Percentiles rank a stretch among this genome's conserved stretches.
These are phyloP conservation scores for Aphidoletes aphidimyza DNA, from an alignment of 2,888 invertebrate genomes.

Conservation along the genomic window DNA sequence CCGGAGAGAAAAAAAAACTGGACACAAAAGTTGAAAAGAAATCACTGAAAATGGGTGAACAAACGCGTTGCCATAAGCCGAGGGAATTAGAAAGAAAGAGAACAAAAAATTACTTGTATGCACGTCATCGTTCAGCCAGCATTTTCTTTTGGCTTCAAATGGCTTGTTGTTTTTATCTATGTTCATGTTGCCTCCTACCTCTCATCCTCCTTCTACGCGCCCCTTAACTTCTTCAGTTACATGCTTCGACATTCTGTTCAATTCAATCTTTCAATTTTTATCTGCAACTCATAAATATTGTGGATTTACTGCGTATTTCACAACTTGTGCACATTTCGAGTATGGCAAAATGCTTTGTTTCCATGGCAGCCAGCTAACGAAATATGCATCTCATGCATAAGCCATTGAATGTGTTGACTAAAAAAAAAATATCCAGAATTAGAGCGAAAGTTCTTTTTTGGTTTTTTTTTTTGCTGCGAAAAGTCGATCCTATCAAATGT, in stretches of 20 bases:
- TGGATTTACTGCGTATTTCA: slow-evolving; percentile 34
- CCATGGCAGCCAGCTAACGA: neutral
- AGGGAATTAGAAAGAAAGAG: neutral
- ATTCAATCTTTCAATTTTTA: slow-evolving; percentile 49
- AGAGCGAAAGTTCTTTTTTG: neutral
- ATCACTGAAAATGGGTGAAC: neutral
- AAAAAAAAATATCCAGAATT: too few relatives aligned
- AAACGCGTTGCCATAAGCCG: neutral
- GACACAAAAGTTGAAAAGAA: neutral
- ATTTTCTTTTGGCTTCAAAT: slow-evolving; percentile 4
- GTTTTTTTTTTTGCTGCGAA: neutral
- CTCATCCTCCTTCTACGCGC: neutral
- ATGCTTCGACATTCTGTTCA: neutral
- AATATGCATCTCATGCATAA: slow-evolving; percentile 9
- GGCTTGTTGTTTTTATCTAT: slow-evolving; percentile 15
- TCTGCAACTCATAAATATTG: slow-evolving; percentile 46
- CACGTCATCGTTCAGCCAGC: slow-evolving; percentile 26
- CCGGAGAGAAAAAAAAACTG: slow-evolving; percentile 9
- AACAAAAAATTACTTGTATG: neutral
- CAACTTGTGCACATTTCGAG: slow-evolving; percentile 18
- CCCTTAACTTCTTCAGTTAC: neutral
- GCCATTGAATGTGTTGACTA: neutral
- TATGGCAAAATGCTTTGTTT: neutral
- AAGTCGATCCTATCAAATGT: neutral
- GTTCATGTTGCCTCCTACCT: neutral